A percentile compares a stretch with the other conserved stretches of the same genome.
Conservation (phyloP, 2,113 vertebrate species). For the Taxidea taxus region DNA sequence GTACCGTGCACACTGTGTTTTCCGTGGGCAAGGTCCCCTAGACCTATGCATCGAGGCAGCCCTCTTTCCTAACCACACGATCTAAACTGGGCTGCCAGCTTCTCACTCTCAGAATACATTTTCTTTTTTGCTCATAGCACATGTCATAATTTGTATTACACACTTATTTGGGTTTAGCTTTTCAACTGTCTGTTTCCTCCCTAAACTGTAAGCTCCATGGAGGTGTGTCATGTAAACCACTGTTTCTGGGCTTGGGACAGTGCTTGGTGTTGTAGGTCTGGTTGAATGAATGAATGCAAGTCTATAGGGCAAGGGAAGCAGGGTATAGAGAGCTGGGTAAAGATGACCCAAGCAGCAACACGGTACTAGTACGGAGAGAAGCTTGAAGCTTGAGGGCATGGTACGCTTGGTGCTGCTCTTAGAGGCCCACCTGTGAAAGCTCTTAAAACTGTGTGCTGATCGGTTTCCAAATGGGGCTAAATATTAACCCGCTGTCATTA, state of each 20-base stretch:
- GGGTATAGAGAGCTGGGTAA: neutral
- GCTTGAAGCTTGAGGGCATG: neutral
- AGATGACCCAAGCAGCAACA: neutral
- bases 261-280: neutral
- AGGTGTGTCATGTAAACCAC: neutral
- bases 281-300: neutral
- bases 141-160: neutral
- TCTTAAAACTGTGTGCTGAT: conserved; percentile 4
- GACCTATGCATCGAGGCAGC: neutral
- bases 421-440: neutral
- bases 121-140: neutral
- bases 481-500: neutral
- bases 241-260: neutral
- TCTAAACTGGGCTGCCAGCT: neutral
- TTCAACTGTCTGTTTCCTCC: neutral
- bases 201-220: neutral
- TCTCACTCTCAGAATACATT: neutral
- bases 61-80: neutral
- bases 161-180: neutral
- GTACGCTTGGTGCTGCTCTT: neutral
- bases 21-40: neutral
- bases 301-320: neutral
- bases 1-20: neutral
- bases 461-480: neutral
- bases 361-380: neutral